phyloP scores from a whole-genome alignment of 2,797 vertebrate genomes.

The Natrix natrix region DNA sequence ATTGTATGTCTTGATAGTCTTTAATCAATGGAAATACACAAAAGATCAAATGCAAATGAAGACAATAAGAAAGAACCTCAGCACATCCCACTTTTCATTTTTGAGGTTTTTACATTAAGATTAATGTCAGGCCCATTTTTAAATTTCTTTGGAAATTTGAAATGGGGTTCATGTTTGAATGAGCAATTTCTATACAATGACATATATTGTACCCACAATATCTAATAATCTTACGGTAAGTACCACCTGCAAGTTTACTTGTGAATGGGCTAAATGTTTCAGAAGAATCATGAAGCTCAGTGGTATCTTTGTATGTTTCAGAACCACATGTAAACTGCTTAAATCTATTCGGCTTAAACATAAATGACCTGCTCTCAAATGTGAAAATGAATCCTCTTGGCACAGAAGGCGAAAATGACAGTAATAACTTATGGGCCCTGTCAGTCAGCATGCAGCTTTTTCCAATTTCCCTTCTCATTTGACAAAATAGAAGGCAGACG shows the following conservation, averaged over 20 bases:
- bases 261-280: slow-evolving; percentile 21
- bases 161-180: neutral
- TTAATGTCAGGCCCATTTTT: neutral
- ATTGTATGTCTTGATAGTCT: neutral
- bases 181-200: neutral
- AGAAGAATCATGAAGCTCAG: slow-evolving; percentile 21
- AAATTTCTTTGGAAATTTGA: neutral
- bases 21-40: neutral
- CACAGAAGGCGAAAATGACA: slow-evolving; percentile 52
- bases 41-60: neutral
- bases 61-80: neutral
- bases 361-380: slow-evolving; percentile 56
- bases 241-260: neutral
- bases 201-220: neutral
- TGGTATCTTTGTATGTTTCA: slow-evolving; percentile 14
- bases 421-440: slow-evolving; percentile 52
- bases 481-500: neutral
- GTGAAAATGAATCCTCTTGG: slow-evolving; percentile 53
- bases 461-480: neutral
- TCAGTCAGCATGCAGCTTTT: slow-evolving; percentile 45
- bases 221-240: neutral
- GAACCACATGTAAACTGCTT: slow-evolving; percentile 51
- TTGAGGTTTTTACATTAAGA: neutral
- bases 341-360: slow-evolving; percentile 50
- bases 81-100: neutral